Evolutionary conservation across 2,797 vertebrate species (phyloP), one percentile per base, ranked within the genome.

Genomic region (Tinamus major): DNA sequence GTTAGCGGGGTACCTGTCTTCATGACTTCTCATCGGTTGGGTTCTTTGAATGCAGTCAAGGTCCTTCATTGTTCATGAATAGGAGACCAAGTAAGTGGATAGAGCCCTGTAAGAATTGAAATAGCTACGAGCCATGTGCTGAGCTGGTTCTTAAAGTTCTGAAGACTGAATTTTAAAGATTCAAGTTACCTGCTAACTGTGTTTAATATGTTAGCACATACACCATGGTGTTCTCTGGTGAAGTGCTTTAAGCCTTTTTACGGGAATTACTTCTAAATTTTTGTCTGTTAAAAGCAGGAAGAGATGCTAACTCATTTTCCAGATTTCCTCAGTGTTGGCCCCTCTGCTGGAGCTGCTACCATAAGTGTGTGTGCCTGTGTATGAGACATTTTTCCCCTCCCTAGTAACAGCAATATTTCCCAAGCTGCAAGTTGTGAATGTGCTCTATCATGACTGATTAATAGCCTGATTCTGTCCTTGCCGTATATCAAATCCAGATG

Each of bases 401-500:
- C 72, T 91, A 65, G 59, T 86, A 77, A 90, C 68, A 88, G 48
- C 51, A 83, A 0, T 91, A 53, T 93, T 92, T 95, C 55, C 83
- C 65, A 42, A 76, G 37, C 67, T 85, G 31, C 51, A 49, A 64
- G 37, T 35, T 92, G 71, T 48, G 44, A 27, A 2, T 31, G 33
- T 76, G 10, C 84, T 70, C 27, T 79, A 68, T 68, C 39, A 6
- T 49, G 62, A 81, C 61, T 85, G 56, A 84, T 37, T 78, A 84
- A 39, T 49, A 74, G 56, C 15, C 29, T 61, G 63, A 46, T 68
- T 91, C 62, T 84, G 21, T 71, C 51, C 35, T 79, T 62, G 21
- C 59, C 89, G 55, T 9, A 3, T 79, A 82, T 79, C 61, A 90
- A 92, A 91, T 92, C 88, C 93, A 93, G 88, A 92, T 95, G 64